Evolutionary conservation across 2,797 vertebrate genomes (phyloP), one percentile per base, ranked within the genome.

Genomic region (Crenuchus spilurus): DNA sequence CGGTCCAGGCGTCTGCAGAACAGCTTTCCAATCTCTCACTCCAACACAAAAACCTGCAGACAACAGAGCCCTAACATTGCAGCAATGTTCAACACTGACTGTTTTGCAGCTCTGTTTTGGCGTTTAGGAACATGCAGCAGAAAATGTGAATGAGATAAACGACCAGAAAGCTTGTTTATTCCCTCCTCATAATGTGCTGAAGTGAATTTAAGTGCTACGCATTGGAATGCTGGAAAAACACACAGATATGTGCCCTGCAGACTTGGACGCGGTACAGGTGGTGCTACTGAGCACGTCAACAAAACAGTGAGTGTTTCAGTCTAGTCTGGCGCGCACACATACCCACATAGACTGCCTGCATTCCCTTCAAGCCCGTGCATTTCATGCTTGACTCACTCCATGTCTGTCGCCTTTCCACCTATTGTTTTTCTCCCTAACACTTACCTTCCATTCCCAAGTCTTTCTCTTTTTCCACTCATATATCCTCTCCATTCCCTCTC

Each of bases 1-100:
- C 48, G 35, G 33, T 79, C 77, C 77, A 79, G 70, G 61, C 62
- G 70, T 82, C 80, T 76, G 73, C 60, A 49, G 63, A 79, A 79
- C 30, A 80, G 75, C 80, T 78, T 79, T 77, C 58, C 75, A 77
- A 72, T 33, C 30, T 70, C 67, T 61, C 64, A 57, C 61, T 75
- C 49, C 16, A 52, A 57, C 52, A 11, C 60, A 58, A 48, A 6
- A 72, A 78, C 31, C 44, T 58, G 7, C 42, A 31, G 33, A 26
- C 62, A 65, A 55, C 37, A 18, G 46, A 72, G 49, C 7, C 4
- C 22, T 35, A 72, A 76, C 37, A 13, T 58, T 42, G 28, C 58
- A 41, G 20, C 41, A 69, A 72, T 26, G 13, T 68, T 74, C 7
- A 39, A 18, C n/a, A 6, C 30, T 20, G 28, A 7, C 61, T 72